Conservation (phyloP, 1,140 invertebrate species). For the Theocolax elegans region DNA sequence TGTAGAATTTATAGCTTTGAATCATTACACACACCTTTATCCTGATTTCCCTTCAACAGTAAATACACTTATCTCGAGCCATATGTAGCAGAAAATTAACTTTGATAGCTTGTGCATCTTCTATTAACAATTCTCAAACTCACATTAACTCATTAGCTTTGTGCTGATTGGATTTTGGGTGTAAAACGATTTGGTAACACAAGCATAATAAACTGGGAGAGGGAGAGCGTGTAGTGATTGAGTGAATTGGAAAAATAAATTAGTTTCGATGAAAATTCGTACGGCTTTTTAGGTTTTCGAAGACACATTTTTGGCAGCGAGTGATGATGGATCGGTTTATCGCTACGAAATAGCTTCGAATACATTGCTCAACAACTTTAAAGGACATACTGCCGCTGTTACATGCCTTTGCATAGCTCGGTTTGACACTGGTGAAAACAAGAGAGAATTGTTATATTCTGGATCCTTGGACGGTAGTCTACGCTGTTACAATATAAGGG, state of each 20-base stretch:
- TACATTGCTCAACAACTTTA: slow-evolving; percentile 63
- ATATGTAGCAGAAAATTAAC: too few species aligned
- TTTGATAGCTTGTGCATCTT: neutral
- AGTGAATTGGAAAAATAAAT: slow-evolving; percentile 22
- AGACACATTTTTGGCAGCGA: slow-evolving; percentile 65
- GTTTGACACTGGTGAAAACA: slow-evolving; percentile 52
- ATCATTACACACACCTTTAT: slow-evolving; percentile 31
- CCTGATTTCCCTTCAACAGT: slow-evolving; percentile 7
- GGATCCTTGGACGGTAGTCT: slow-evolving; percentile 72
- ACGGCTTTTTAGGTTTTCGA: slow-evolving; percentile 59
- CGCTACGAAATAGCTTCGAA: slow-evolving; percentile 61
- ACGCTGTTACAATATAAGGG: slow-evolving; percentile 71
- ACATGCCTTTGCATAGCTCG: slow-evolving; percentile 69
- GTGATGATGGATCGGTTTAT: slow-evolving; percentile 64
- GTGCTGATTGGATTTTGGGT: too few species aligned
- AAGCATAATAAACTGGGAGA: too few species aligned
- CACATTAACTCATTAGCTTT: slow-evolving; percentile 5
- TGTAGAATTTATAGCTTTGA: slow-evolving; percentile 35
- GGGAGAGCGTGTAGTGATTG: too few species aligned
- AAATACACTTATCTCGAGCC: too few species aligned
- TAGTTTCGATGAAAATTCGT: slow-evolving; percentile 31
- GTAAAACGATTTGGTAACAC: too few species aligned
- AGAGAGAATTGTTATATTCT: slow-evolving; percentile 69
- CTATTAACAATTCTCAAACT: slow-evolving; percentile 11
- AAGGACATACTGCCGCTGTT: slow-evolving; percentile 68